Conservation (phyloP, 2,888 invertebrate species). For the Amphimallon solstitiale region DNA sequence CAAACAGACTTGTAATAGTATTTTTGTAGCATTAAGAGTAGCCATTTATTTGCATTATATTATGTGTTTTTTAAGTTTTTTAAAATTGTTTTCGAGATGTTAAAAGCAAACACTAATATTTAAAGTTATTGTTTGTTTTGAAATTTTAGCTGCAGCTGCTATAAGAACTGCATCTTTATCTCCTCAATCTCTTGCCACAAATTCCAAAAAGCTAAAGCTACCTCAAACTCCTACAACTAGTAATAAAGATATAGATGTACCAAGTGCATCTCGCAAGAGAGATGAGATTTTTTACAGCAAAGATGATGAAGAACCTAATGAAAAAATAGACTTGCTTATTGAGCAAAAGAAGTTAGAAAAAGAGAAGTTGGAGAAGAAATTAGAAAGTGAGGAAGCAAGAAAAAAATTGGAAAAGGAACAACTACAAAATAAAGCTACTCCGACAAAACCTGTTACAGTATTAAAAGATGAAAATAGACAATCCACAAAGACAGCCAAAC, state of each 20-base stretch:
- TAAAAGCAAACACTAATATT: background rate
- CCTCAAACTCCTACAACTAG: background rate
- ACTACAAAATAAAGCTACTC: slow-evolving; percentile 51
- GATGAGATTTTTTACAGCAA: slow-evolving; percentile 64
- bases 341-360: slow-evolving; percentile 60
- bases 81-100: too few relatives aligned
- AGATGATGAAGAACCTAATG: slow-evolving; percentile 62
- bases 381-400: slow-evolving; percentile 39
- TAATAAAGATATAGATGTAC: slow-evolving; percentile 1
- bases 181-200: slow-evolving; percentile 32
- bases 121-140: slow-evolving; percentile 2
- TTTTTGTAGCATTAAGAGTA: slow-evolving; percentile 9
- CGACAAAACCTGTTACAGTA: slow-evolving; percentile 47
- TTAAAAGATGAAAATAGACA: slow-evolving; percentile 33
- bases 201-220: slow-evolving; percentile 27
- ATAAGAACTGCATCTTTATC: slow-evolving; percentile 61
- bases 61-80: background rate
- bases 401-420: slow-evolving; percentile 36
- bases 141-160: slow-evolving; percentile 63
- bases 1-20: background rate
- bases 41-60: background rate
- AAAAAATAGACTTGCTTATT: slow-evolving; percentile 64
- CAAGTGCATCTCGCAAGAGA: slow-evolving; percentile 55
- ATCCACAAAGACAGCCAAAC: slow-evolving; percentile 36
- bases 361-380: slow-evolving; percentile 56